Conservation (phyloP, 2,797 vertebrate species). For the Limnodromus scolopaceus region DNA sequence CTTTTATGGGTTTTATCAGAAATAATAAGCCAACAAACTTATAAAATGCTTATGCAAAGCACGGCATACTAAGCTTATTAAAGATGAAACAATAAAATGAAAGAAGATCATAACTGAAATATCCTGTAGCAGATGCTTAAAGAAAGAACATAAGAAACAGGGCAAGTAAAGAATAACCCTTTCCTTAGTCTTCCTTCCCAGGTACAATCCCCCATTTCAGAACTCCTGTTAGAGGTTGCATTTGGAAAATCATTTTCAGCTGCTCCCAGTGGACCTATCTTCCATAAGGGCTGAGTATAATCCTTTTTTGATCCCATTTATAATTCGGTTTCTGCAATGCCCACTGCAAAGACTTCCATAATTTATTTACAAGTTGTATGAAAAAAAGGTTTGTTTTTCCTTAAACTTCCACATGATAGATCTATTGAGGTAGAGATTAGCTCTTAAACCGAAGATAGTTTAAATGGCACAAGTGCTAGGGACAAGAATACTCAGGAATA, state of each 20-base stretch:
- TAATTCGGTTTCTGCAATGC: background rate
- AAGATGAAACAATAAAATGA: slow-evolving; percentile 30
- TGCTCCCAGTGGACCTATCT: background rate
- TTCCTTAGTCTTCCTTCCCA: background rate
- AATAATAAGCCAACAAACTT: slow-evolving; percentile 28
- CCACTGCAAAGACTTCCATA: background rate
- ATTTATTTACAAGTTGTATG: background rate
- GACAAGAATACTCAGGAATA: slow-evolving; percentile 19
- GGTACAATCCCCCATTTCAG: background rate
- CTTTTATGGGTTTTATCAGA: slow-evolving; percentile 46
- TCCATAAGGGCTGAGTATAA: background rate
- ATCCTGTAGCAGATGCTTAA: background rate
- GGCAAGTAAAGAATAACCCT: background rate
- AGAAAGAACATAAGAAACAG: background rate
- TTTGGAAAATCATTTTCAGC: background rate
- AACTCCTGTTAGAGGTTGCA: background rate
- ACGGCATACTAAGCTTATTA: slow-evolving; percentile 40
- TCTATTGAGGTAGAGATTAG: background rate
- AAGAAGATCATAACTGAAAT: background rate
- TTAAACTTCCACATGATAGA: background rate
- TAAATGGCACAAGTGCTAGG: slow-evolving; percentile 1
- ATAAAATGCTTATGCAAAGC: background rate
- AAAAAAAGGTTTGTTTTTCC: background rate
- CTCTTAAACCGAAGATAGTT: background rate
- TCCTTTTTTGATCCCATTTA: background rate